A percentile compares a stretch with the other conserved stretches of the same genome.
These are phyloP conservation scores for Anticlea derivata DNA, from an alignment of 2,888 invertebrate species.

Conservation along the genomic window DNA sequence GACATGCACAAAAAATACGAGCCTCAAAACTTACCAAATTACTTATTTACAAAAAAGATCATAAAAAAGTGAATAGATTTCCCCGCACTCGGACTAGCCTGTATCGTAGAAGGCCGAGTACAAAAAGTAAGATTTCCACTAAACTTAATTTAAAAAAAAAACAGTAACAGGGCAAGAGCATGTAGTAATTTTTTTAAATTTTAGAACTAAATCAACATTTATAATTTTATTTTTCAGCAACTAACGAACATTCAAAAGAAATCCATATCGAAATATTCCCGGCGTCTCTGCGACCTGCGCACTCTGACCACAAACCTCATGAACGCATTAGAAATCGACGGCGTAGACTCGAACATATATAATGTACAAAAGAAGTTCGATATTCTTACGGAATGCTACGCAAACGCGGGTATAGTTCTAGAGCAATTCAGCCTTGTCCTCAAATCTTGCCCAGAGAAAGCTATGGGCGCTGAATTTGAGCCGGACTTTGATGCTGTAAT, in stretches of 20 bases:
- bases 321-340: constrained; percentile 60
- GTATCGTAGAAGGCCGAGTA: too few species aligned
- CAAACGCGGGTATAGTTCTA: constrained; percentile 80
- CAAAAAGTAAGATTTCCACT: too few species aligned
- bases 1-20: too few species aligned
- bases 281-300: constrained; percentile 83
- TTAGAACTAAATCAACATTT: background rate
- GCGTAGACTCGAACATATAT: constrained; percentile 52
- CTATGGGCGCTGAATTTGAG: constrained; percentile 46
- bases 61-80: too few species aligned
- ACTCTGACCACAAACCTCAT: constrained; percentile 70
- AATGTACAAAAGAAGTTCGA: constrained; percentile 63
- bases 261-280: constrained; percentile 83
- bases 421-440: constrained; percentile 88
- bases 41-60: too few species aligned
- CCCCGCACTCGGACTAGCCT: too few species aligned
- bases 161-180: too few species aligned
- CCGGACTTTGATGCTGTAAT: constrained; percentile 67
- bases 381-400: constrained; percentile 75
- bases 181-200: too few species aligned
- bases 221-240: constrained; percentile 65
- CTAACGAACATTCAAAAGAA: constrained; percentile 87
- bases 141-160: too few species aligned
- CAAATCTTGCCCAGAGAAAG: constrained; percentile 74
- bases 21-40: too few species aligned